phyloP scores from a whole-genome alignment of 2,888 invertebrate genomes.

The Ornithoptera priamus region DNA sequence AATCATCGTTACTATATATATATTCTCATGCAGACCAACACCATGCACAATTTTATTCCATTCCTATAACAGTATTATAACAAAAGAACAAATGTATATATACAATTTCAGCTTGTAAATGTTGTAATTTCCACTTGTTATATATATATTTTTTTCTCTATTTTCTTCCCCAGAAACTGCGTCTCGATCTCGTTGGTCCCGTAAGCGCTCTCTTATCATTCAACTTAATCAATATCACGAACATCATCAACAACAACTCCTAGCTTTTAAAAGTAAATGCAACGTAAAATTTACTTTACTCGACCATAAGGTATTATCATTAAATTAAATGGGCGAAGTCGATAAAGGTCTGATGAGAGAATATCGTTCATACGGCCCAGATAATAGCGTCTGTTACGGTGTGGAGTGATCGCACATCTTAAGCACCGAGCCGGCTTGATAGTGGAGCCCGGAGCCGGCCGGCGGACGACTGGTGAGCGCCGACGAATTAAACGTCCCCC shows the following conservation, averaged over 20 bases:
- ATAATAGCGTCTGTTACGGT: constrained; percentile 9
- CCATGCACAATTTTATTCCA: no score
- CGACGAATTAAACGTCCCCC: constrained; percentile 57
- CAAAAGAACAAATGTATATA: no score
- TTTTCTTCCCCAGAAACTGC: background rate
- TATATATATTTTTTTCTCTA: background rate
- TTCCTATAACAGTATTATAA: no score
- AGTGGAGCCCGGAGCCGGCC: constrained; percentile 37
- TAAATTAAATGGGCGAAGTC: constrained; percentile 21
- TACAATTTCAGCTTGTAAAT: no score
- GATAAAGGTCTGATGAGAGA: constrained; percentile 5
- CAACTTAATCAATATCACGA: constrained; percentile 27
- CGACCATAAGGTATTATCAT: constrained; percentile 22
- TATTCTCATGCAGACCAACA: no score
- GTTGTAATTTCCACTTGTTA: background rate
- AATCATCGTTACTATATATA: no score
- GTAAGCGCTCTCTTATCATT: constrained; percentile 16
- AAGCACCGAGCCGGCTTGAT: constrained; percentile 11
- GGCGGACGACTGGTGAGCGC: constrained; percentile 50
- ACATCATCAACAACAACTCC: constrained; percentile 28
- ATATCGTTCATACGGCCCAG: background rate
- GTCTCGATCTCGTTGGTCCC: background rate
- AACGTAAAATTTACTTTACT: constrained; percentile 29
- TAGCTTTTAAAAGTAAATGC: constrained; percentile 29
- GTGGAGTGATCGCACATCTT: background rate